Evolutionary conservation across 2,888 invertebrate genomes (phyloP), one percentile per base, ranked within the genome.

Genomic region (Hirtodrosophila confusa): DNA sequence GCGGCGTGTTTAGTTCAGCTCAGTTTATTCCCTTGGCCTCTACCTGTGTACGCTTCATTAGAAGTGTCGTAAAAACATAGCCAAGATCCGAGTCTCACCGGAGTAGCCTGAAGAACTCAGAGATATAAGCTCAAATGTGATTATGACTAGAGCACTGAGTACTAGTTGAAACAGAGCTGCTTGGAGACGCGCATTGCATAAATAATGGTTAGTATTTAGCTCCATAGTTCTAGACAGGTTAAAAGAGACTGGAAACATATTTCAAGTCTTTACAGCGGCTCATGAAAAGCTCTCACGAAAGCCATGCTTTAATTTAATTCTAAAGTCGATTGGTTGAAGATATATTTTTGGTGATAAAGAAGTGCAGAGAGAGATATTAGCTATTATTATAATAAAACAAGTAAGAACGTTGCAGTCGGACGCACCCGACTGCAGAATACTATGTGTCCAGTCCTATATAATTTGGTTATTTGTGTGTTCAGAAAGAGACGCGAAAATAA

Each of bases 11-110:
- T 44, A 61, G 61, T 49, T 65, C 43, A 51, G 60, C 29, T 47
- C 40, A 29, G 66, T 37, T 45, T 57, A 51, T 57, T 74, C 58
- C 64, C 69, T 58, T 41, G 41, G 49, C 58, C 57, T 48, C 35
- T 51, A 62, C 58, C 75, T 17, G 47, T 50, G 49, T 65, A 69
- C 61, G 74, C 73, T 75, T 75, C 78, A 75, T 73, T 75, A 73
- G 78, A 75, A 73, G 62, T 63, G 73, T 77, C 65, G 78, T 75
- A 66, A 77, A 74, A 74, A 66, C 58, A 56, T 54, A 56, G 44
- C 44, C 11, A 35, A 51, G 60, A 60, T 56, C 39, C 17, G 35
- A 61, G 47, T 69, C 57, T 44, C 55, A 48, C 31, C 12, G 39
- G 47, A 45, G 29, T 37, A 2, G 35, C 31, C 36, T 23, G 12